phyloP scores from a whole-genome alignment of 1,140 invertebrate species.

The Drosophila kanapiae region DNA sequence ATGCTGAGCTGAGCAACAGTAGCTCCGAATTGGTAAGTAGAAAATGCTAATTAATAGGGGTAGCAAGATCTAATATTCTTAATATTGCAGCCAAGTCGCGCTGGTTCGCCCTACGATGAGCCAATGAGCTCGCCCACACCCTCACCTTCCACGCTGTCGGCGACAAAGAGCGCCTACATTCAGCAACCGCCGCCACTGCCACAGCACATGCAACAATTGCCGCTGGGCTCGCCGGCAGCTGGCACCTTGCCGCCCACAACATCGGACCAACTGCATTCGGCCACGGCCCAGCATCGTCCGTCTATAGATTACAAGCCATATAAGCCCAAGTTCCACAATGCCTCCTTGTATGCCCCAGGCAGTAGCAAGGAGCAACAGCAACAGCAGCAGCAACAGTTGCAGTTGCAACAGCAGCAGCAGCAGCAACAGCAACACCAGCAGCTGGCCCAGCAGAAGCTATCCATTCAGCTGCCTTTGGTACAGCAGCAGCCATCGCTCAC shows the following conservation, averaged over 20 bases:
- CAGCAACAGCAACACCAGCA: slow-evolving; percentile 52
- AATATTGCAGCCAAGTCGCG: slow-evolving; percentile 67
- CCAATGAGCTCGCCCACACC: slow-evolving; percentile 64
- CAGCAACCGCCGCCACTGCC: slow-evolving; percentile 62
- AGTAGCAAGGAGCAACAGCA: slow-evolving; percentile 60
- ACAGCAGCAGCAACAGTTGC: slow-evolving; percentile 38
- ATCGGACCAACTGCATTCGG: slow-evolving; percentile 57
- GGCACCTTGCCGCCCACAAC: slow-evolving; percentile 76
- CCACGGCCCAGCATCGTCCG: slow-evolving; percentile 64
- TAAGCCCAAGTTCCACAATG: slow-evolving; percentile 92
- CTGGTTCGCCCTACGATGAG: slow-evolving; percentile 77
- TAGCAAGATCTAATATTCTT: neutral
- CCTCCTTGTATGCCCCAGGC: slow-evolving; percentile 86
- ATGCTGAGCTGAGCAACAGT: slow-evolving; percentile 81
- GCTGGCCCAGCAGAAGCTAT: slow-evolving; percentile 54
- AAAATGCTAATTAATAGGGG: too few species aligned
- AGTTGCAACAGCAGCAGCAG: slow-evolving; percentile 36
- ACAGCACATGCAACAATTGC: slow-evolving; percentile 75
- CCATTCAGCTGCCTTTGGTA: slow-evolving; percentile 40
- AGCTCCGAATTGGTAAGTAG: slow-evolving; percentile 77
- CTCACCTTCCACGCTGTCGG: slow-evolving; percentile 73
- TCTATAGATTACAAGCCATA: slow-evolving; percentile 86
- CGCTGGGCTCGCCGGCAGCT: slow-evolving; percentile 76
- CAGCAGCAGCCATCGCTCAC: slow-evolving; percentile 48
- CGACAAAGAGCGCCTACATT: slow-evolving; percentile 70